phyloP scores from a whole-genome alignment of 2,113 vertebrate species.

The Osmerus eperlanus region DNA sequence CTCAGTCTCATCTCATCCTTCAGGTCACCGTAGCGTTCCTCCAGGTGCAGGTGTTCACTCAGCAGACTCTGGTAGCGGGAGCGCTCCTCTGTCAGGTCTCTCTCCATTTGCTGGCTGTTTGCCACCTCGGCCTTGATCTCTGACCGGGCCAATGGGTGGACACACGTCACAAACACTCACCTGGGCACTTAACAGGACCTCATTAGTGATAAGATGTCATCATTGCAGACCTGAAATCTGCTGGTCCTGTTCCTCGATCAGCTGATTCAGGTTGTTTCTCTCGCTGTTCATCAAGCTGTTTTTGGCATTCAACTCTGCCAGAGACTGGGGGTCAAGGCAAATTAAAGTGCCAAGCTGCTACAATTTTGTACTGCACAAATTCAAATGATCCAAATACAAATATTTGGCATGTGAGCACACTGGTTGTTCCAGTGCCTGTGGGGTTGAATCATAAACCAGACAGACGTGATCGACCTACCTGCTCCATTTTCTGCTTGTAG shows the following conservation, averaged over 20 bases:
- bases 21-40: slow-evolving; percentile 85
- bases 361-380: too few relatives aligned
- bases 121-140: slow-evolving; percentile 77
- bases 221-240: slow-evolving; percentile 79
- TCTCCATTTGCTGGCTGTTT: slow-evolving; percentile 81
- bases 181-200: neutral
- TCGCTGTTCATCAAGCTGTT: slow-evolving; percentile 82
- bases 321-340: slow-evolving; percentile 65
- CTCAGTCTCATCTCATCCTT: slow-evolving; percentile 82
- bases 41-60: slow-evolving; percentile 86
- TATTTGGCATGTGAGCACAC: too few relatives aligned
- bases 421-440: too few relatives aligned
- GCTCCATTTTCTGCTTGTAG: slow-evolving; percentile 78
- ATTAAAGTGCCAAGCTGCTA: too few relatives aligned
- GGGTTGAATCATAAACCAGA: too few relatives aligned
- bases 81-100: slow-evolving; percentile 84
- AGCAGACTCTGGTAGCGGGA: slow-evolving; percentile 90
- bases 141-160: slow-evolving; percentile 41
- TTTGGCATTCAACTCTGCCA: slow-evolving; percentile 85
- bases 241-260: slow-evolving; percentile 79
- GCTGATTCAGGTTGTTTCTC: slow-evolving; percentile 81
- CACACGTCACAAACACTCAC: neutral
- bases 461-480: slow-evolving; percentile 63
- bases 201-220: neutral
- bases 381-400: too few relatives aligned